Percentiles rank a stretch among this genome's conserved stretches.
Conservation (phyloP, 2,113 vertebrate species). For the Coturnix japonica region DNA sequence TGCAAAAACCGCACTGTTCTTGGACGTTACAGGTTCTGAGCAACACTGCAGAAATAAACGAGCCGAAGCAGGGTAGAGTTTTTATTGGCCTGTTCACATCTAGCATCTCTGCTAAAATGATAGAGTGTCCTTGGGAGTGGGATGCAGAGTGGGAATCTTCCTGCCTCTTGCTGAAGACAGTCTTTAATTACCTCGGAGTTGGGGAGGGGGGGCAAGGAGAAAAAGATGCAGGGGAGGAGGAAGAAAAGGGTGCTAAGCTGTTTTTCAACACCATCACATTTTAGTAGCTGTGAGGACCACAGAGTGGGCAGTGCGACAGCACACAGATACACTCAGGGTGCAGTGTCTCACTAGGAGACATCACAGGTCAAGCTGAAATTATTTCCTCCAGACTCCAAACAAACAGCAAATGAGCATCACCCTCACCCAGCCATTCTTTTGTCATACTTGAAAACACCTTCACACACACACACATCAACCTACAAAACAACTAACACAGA, state of each 20-base stretch:
- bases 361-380: background rate
- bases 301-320: background rate
- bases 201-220: background rate
- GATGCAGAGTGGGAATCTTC: background rate
- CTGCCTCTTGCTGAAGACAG: background rate
- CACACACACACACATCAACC: background rate
- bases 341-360: background rate
- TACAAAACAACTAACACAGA: background rate
- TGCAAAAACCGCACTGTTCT: rapidly evolving
- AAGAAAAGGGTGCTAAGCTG: background rate
- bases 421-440: background rate
- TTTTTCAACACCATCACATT: background rate
- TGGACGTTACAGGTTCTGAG: background rate
- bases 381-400: background rate
- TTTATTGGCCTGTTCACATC: background rate
- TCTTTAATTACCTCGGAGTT: background rate
- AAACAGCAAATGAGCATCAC: background rate
- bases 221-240: background rate
- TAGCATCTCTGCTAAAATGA: background rate
- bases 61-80: rapidly evolving
- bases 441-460: background rate
- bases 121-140: background rate
- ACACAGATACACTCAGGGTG: background rate
- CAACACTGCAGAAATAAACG: background rate
- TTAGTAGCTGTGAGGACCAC: background rate